phyloP scores from a whole-genome alignment of 2,888 invertebrate species.

The Notodonta ziczac region DNA sequence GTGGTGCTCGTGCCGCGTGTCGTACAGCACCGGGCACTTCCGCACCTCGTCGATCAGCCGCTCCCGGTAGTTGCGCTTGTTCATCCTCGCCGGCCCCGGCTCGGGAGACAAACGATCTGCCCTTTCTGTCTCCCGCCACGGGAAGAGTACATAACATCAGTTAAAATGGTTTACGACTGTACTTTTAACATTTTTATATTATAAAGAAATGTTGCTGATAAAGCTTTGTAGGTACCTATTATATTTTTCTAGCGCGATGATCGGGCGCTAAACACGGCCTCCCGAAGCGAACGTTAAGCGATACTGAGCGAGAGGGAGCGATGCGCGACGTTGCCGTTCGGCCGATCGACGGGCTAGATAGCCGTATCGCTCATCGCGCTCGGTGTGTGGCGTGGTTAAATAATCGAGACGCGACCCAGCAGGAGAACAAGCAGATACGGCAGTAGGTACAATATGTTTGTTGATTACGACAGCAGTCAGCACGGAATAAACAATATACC shows the following conservation, averaged over 20 bases:
- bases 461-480: too few species aligned
- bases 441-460: neutral
- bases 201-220: too few species aligned
- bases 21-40: slow-evolving; percentile 73
- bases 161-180: neutral
- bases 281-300: slow-evolving; percentile 59
- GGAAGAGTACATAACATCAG: too few species aligned
- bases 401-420: slow-evolving; percentile 17
- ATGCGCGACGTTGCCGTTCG: slow-evolving; percentile 65
- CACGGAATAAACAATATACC: too few species aligned
- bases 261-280: slow-evolving; percentile 47
- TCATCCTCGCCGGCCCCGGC: slow-evolving; percentile 28
- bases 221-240: too few species aligned
- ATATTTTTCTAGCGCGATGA: neutral
- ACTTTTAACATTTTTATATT: too few species aligned
- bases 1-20: slow-evolving; percentile 74
- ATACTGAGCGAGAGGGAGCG: slow-evolving; percentile 73
- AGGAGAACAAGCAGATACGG: neutral
- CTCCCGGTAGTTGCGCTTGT: slow-evolving; percentile 60
- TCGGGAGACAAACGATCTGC: too few species aligned
- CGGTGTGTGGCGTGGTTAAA: slow-evolving; percentile 63
- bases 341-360: slow-evolving; percentile 21
- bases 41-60: slow-evolving; percentile 75
- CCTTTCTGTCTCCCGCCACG: too few species aligned
- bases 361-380: slow-evolving; percentile 60